These are phyloP conservation scores for Limonius californicus DNA, from an alignment of 1,140 invertebrate species.

Conservation along the genomic window DNA sequence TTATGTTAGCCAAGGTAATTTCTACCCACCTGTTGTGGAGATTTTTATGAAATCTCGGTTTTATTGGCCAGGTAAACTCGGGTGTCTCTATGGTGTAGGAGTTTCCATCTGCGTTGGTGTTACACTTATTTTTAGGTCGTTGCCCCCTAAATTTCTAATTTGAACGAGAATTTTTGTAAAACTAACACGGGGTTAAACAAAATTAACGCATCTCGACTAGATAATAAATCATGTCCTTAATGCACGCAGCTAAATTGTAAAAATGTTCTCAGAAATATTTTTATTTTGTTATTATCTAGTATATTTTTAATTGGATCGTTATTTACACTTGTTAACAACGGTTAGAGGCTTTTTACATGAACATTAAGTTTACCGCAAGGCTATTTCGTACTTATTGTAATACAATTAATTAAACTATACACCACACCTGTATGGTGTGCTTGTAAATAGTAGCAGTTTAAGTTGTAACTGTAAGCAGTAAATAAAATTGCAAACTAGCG, in stretches of 20 bases:
- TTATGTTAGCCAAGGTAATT: slow-evolving; percentile 32
- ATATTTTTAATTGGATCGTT: slow-evolving; percentile 17
- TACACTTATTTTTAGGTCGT: slow-evolving; percentile 32
- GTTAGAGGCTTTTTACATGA: neutral
- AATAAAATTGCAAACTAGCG: slow-evolving; percentile 5
- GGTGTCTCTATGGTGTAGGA: slow-evolving; percentile 22
- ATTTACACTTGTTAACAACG: slow-evolving; percentile 6
- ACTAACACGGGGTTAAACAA: neutral
- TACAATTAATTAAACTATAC: slow-evolving; percentile 10
- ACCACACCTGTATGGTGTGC: neutral
- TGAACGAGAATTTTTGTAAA: neutral
- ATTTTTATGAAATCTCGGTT: slow-evolving; percentile 31
- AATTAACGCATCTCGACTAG: neutral
- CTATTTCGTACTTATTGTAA: slow-evolving; percentile 4
- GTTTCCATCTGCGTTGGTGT: slow-evolving; percentile 30
- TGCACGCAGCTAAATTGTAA: neutral
- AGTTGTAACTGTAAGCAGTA: neutral
- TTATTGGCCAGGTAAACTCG: slow-evolving; percentile 28
- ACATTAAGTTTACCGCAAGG: neutral
- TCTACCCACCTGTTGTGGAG: slow-evolving; percentile 24
- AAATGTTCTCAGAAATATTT: slow-evolving; percentile 11
- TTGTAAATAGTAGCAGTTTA: slow-evolving; percentile 2
- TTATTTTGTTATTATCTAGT: neutral
- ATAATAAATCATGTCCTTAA: neutral
- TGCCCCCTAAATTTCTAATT: slow-evolving; percentile 27